phyloP scores from a whole-genome alignment of 2,113 vertebrate genomes.

The Rhea americana region DNA sequence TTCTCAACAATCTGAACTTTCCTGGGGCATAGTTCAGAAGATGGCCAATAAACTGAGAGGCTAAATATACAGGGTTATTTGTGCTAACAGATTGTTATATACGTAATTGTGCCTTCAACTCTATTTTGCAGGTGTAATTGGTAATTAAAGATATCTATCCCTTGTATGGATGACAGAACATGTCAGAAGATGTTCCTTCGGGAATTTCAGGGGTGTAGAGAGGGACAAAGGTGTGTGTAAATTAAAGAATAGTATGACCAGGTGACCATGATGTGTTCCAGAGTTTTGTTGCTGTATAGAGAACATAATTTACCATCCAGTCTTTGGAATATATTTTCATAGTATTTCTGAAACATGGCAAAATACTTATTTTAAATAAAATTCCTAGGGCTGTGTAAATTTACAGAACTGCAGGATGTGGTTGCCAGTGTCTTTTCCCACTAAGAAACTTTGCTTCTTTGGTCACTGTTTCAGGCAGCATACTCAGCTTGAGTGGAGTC shows the following conservation, averaged over 20 bases:
- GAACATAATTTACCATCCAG: background rate
- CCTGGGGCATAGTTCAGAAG: background rate
- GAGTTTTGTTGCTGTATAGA: background rate
- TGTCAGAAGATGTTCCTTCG: background rate
- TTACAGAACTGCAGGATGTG: rapidly evolving
- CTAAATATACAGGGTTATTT: background rate
- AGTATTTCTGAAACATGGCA: background rate
- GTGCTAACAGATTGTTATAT: rapidly evolving
- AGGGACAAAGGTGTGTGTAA: background rate
- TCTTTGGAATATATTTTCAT: background rate
- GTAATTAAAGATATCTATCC: background rate
- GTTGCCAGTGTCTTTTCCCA: background rate
- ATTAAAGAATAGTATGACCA: background rate
- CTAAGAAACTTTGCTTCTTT: background rate
- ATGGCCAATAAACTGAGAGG: too few species aligned
- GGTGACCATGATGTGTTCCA: background rate
- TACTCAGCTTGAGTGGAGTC: background rate
- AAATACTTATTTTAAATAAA: background rate
- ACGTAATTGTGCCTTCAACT: background rate
- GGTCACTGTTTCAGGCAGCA: background rate
- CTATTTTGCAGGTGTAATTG: background rate
- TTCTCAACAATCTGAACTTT: background rate
- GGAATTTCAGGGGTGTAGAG: rapidly evolving
- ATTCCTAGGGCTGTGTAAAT: background rate
- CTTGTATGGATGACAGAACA: background rate